Evolutionary conservation across 2,797 vertebrate genomes (phyloP).

Genomic region (Linurgus olivaceus): DNA sequence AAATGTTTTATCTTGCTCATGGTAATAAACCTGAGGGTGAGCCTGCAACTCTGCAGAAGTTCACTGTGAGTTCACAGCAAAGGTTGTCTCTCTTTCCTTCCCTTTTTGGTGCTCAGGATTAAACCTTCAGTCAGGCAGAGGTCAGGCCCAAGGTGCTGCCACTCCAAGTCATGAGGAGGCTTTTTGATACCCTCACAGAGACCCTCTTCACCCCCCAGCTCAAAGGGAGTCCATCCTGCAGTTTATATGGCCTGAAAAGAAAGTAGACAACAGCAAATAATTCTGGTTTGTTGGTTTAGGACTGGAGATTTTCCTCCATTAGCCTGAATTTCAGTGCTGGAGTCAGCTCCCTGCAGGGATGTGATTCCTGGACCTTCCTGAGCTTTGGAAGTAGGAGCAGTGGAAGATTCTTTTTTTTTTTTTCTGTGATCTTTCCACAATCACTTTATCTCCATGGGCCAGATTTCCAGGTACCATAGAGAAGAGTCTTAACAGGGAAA

Average conservation of each 20-base stretch:
- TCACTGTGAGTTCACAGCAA: neutral
- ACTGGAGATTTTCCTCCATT: neutral
- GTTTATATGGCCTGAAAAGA: neutral
- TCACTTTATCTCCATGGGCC: conserved; percentile 14
- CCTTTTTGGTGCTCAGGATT: neutral
- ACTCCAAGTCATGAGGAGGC: fast-evolving
- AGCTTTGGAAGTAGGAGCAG: neutral
- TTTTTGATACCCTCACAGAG: neutral
- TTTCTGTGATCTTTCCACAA: neutral
- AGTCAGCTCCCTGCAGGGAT: neutral
- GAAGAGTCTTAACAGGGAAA: neutral
- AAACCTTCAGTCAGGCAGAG: neutral
- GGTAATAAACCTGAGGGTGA: neutral
- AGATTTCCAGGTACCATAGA: conserved; percentile 65
- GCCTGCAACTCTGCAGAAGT: neutral
- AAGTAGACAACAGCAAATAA: neutral
- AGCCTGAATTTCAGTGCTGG: neutral
- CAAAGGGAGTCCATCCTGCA: neutral
- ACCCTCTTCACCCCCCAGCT: neutral
- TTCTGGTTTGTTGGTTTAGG: neutral
- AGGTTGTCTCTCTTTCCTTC: neutral
- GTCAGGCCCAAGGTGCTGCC: neutral
- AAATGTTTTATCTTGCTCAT: neutral
- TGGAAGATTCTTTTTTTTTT: neutral
- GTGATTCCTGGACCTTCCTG: neutral